Conservation (phyloP, 2,113 vertebrate genomes). For the Oostethus manadensis region DNA sequence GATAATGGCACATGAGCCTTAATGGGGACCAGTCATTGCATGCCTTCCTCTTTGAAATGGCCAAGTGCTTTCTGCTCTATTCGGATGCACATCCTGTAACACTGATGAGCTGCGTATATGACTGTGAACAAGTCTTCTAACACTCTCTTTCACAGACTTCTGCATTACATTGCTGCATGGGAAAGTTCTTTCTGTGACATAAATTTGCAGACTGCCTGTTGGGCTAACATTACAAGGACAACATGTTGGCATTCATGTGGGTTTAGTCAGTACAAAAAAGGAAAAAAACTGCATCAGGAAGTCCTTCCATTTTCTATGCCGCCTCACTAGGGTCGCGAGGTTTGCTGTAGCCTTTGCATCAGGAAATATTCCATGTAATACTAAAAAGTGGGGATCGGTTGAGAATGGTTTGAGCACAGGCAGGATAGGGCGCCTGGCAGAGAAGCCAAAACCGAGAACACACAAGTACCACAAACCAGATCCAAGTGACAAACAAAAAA, state of each 20-base stretch:
- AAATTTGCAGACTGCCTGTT: constrained; percentile 17
- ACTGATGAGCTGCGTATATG: constrained; percentile 25
- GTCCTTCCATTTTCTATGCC: no score
- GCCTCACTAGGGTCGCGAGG: no score
- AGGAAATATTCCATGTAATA: no score
- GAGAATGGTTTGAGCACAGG: no score
- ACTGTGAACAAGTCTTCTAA: constrained; percentile 14
- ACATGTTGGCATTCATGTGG: constrained; percentile 16
- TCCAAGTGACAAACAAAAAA: no score
- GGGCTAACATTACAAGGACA: constrained; percentile 17
- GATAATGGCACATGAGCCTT: constrained; percentile 58
- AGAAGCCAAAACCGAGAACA: no score
- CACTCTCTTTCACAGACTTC: constrained; percentile 1
- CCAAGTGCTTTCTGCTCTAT: constrained; percentile 27
- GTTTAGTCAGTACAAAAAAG: constrained; percentile 5
- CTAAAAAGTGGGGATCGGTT: no score
- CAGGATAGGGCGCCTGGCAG: no score
- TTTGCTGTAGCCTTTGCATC: no score
- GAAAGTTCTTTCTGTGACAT: constrained; percentile 3
- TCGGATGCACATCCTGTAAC: constrained; percentile 35
- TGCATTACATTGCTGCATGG: constrained; percentile 2
- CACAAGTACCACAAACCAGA: no score
- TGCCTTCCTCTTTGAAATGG: constrained; percentile 46
- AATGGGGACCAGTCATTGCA: constrained; percentile 63
- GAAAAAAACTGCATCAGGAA: constrained; percentile 13